Base-by-base conservation (phyloP, 2,797 vertebrate genomes). In the Pitangus sulphuratus region DNA sequence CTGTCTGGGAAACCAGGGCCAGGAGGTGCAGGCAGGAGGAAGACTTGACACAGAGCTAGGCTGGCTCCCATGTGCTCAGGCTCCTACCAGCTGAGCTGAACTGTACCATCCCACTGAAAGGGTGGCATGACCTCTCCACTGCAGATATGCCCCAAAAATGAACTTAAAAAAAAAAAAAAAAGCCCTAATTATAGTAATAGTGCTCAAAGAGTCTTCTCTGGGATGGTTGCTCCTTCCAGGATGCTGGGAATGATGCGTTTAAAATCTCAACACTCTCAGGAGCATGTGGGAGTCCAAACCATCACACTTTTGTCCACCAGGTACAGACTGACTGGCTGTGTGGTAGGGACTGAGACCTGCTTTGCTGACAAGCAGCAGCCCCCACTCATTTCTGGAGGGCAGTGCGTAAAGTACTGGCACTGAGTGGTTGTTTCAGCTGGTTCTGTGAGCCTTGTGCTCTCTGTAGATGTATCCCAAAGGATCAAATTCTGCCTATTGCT, bases 361-460 rank as follows among this genome's bases (percentile, higher is more conserved):
- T 45, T 72, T 74, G 40, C 44, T 40, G 22, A 48, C 12, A n/a
- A 9, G 19, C 22, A 50, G 65, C 90, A 66, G 47, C 31, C 44
- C 47, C 33, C 33, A 11, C 40, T 44, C 0, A 0, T 76, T 75
- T 71, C 31, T 79, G 62, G 33, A 84, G 30, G 2, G 3, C 28
- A 26, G 11, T 44, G 61, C 25, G 31, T 64, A 64, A 58, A 85
- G 56, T 45, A 40, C 37, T 56, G 40, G 25, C 30, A 50, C 8
- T 58, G 69, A 26, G 15, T 1, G 0, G 20, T 82, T 54, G 37
- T 64, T 60, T 60, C 56, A 54, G 51, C 10, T 0, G 0, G 26
- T 50, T 31, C 12, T 0, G 1, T 69, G 61, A 60, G 26, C 3
- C 0, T 35, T 33, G 15, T 37, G 15, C 47, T 84, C 69, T 61